Percentiles rank a stretch among this genome's conserved stretches.
These are phyloP conservation scores for Vollenhovia emeryi DNA, from an alignment of 1,140 invertebrate genomes.

Conservation along the genomic window DNA sequence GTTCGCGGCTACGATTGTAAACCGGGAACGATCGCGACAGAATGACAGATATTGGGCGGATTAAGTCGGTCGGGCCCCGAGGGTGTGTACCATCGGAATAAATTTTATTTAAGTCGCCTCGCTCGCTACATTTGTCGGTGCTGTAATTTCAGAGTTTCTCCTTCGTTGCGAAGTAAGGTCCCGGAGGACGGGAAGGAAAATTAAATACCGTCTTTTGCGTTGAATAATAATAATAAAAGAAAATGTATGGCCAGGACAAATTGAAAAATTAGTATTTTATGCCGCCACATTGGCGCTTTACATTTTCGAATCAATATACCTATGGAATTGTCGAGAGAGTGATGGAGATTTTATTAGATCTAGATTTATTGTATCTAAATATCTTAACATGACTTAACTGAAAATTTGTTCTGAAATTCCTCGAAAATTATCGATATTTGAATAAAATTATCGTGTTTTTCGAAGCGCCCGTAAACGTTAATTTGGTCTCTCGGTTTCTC, in stretches of 20 bases:
- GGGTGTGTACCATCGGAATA: neutral
- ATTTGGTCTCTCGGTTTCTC: neutral
- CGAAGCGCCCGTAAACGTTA: neutral
- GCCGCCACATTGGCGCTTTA: neutral
- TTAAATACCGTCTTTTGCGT: constrained; percentile 2
- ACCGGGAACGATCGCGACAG: neutral
- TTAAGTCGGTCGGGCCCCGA: neutral
- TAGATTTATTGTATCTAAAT: neutral
- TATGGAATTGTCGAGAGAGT: neutral
- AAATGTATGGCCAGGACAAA: neutral
- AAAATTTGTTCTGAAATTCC: neutral
- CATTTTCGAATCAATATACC: neutral
- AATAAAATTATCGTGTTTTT: neutral
- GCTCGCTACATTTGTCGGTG: neutral
- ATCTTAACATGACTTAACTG: neutral
- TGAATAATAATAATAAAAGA: constrained; percentile 26
- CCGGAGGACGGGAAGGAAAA: neutral
- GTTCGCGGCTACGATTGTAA: neutral
- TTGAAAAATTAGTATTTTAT: neutral
- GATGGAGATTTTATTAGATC: neutral
- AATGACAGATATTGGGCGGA: constrained; percentile 31
- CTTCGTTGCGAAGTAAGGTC: neutral
- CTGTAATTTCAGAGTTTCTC: constrained; percentile 3
- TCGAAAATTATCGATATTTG: neutral
- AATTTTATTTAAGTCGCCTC: constrained; percentile 31